Percentiles rank a stretch among this genome's conserved stretches.
phyloP scores from a whole-genome alignment of 2,113 vertebrate species.

The Himantopus leucocephalus region DNA sequence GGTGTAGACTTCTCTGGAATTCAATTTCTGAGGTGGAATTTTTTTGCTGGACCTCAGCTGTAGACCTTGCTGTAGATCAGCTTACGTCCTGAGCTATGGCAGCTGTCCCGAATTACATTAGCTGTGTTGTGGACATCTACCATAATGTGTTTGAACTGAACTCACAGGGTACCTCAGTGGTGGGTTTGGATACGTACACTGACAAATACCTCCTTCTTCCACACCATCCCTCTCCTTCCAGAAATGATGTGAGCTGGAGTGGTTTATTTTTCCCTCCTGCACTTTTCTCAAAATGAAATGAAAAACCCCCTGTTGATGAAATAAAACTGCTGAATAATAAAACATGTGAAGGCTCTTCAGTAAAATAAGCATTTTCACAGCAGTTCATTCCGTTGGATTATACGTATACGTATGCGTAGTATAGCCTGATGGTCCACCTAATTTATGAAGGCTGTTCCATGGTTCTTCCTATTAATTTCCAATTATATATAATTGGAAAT shows the following conservation, averaged over 20 bases:
- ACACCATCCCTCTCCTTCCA: neutral
- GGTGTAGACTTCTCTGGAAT: neutral
- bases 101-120: neutral
- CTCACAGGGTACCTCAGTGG: neutral
- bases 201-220: neutral
- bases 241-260: neutral
- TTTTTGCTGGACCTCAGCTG: neutral
- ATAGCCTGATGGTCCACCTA: neutral
- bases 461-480: conserved; percentile 48
- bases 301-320: neutral
- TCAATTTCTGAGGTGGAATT: neutral
- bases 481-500: neutral
- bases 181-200: neutral
- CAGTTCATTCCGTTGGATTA: neutral
- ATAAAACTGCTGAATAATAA: conserved; percentile 59
- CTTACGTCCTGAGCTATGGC: neutral
- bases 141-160: neutral
- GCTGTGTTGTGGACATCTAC: neutral
- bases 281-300: conserved; percentile 7
- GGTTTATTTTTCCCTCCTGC: neutral
- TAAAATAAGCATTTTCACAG: conserved; percentile 44
- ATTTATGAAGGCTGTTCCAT: conserved; percentile 32
- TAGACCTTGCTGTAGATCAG: neutral
- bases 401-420: neutral
- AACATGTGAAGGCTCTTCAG: conserved; percentile 6